Evolutionary conservation across 2,888 invertebrate species (phyloP).

Genomic region (Cryptocephalus primarius): DNA sequence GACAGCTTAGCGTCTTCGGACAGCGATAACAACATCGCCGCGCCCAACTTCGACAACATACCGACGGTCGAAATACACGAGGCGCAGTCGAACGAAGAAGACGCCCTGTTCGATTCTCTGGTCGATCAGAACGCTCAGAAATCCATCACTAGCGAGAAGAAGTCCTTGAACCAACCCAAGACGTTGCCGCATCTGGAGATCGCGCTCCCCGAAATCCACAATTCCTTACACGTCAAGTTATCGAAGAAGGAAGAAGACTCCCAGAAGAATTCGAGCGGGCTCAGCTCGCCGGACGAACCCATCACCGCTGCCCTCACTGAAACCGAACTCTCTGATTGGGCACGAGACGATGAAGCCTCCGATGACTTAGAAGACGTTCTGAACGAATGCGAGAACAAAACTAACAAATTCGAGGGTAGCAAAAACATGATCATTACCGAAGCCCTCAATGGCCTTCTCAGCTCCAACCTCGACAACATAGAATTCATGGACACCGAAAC

Average conservation of each 20-base stretch:
- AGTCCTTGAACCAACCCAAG: constrained; percentile 36
- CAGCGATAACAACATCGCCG: constrained; percentile 20
- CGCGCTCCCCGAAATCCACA: constrained; percentile 24
- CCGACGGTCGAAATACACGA: constrained; percentile 25
- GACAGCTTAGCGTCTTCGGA: constrained; percentile 45
- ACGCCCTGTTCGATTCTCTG: neutral
- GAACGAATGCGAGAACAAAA: constrained; percentile 35
- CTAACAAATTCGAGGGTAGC: constrained; percentile 7
- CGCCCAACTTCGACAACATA: constrained; percentile 19
- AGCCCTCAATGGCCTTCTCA: constrained; percentile 24
- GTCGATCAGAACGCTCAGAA: constrained; percentile 17
- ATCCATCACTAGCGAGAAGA: constrained; percentile 33
- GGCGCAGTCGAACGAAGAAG: constrained; percentile 19
- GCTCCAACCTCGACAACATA: constrained; percentile 61
- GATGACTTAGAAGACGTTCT: constrained; percentile 63
- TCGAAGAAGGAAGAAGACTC: constrained; percentile 7
- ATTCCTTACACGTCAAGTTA: constrained; percentile 22
- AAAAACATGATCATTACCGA: constrained; percentile 30
- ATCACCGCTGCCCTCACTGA: constrained; percentile 68
- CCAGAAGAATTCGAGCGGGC: constrained; percentile 24
- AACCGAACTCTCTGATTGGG: constrained; percentile 85
- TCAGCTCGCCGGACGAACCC: constrained; percentile 41
- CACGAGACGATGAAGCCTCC: constrained; percentile 65
- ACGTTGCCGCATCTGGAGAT: constrained; percentile 27
- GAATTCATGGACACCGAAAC: constrained; percentile 81